phyloP scores from a whole-genome alignment of 53 echinoderm and acorn worm genomes.

The Astropecten irregularis region DNA sequence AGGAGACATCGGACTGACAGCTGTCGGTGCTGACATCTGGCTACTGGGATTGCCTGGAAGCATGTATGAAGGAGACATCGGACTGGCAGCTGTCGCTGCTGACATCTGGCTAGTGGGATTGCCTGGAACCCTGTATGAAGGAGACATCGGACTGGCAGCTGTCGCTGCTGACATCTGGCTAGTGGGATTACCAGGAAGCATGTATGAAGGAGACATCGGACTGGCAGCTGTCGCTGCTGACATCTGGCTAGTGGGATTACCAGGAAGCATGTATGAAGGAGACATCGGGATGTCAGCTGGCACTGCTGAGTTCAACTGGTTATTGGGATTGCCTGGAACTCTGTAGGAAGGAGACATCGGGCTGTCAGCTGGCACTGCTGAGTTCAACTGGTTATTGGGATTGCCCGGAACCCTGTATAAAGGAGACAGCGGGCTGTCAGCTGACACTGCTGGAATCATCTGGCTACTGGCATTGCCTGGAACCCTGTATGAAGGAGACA shows the following conservation, averaged over 20 bases:
- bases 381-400: background rate
- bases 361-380: background rate
- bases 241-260: background rate
- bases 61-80: background rate
- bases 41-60: background rate
- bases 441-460: background rate
- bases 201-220: slow-evolving; percentile 3
- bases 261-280: background rate
- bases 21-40: background rate
- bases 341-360: background rate
- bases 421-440: background rate
- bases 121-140: slow-evolving; percentile 6
- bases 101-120: background rate
- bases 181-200: background rate
- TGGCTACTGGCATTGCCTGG: background rate
- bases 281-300: background rate
- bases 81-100: background rate
- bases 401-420: background rate
- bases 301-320: background rate
- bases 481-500: slow-evolving; percentile 14
- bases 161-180: background rate
- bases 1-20: background rate
- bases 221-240: background rate
- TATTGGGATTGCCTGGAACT: background rate
- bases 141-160: background rate